phyloP scores from a whole-genome alignment of 2,797 vertebrate species.

The Onychomys torridus region DNA sequence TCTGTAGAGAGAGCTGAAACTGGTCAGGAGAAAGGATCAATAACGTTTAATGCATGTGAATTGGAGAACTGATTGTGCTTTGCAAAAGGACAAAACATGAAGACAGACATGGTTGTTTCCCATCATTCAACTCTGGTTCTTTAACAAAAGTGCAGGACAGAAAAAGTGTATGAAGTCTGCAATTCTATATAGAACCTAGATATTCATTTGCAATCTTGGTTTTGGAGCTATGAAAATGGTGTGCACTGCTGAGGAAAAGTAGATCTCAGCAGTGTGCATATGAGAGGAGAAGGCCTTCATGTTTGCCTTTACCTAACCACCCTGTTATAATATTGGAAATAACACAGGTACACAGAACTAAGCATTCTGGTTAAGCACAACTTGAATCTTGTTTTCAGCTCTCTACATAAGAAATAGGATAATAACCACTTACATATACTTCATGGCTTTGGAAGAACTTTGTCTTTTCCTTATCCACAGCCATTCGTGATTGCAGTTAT shows the following conservation, averaged over 20 bases:
- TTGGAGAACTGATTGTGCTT: background rate
- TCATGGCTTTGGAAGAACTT: background rate
- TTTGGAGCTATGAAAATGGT: background rate
- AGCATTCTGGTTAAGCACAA: background rate
- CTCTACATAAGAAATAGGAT: background rate
- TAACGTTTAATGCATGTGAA: background rate
- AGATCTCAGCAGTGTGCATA: background rate
- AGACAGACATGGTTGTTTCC: background rate
- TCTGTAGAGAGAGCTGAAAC: background rate
- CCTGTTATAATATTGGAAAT: background rate
- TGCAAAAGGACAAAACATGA: background rate
- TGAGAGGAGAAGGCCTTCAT: too few species aligned
- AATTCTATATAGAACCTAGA: background rate
- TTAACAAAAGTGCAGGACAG: background rate
- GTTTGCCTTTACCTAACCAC: background rate
- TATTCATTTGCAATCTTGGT: background rate
- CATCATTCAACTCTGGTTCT: background rate
- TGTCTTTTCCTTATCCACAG: background rate
- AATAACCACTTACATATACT: background rate
- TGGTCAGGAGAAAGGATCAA: background rate
- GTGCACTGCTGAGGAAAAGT: accelerated
- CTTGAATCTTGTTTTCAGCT: background rate
- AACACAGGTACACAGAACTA: background rate
- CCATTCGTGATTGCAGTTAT: background rate
- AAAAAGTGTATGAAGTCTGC: background rate